Conservation (phyloP, 1,140 invertebrate genomes). For the Venustaconcha ellipsiformis region DNA sequence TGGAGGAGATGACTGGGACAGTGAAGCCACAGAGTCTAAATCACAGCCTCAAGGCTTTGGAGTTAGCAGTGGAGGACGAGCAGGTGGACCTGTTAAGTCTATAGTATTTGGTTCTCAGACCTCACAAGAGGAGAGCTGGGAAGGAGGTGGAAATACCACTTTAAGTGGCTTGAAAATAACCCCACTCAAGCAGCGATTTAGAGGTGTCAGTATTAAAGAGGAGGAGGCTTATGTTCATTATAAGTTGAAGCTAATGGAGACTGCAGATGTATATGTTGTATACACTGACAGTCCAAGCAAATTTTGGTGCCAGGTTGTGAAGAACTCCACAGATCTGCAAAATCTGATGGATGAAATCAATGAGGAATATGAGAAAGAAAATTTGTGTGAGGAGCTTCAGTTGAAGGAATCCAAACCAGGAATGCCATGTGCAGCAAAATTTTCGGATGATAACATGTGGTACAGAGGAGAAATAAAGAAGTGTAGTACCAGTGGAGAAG, state of each 20-base stretch:
- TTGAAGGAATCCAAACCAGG: conserved; percentile 35
- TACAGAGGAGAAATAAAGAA: conserved; percentile 83
- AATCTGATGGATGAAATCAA: conserved; percentile 67
- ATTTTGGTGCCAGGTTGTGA: conserved; percentile 70
- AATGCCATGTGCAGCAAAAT: conserved; percentile 74
- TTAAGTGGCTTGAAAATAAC: not conserved
- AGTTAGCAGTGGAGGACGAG: not conserved
- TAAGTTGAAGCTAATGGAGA: conserved; percentile 31
- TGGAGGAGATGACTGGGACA: conserved; percentile 21
- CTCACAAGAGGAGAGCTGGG: no score
- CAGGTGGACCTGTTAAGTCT: not conserved
- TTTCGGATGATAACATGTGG: conserved; percentile 81
- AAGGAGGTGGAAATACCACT: no score
- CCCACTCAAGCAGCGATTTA: not conserved
- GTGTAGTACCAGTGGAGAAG: conserved; percentile 76
- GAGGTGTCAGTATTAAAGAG: not conserved
- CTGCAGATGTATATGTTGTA: conserved; percentile 43
- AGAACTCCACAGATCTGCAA: conserved; percentile 57
- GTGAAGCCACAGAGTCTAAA: not conserved
- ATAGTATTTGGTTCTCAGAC: not conserved
- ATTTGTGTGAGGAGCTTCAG: conserved; percentile 3
- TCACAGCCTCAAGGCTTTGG: conserved; percentile 3
- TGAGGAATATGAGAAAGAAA: conserved; percentile 28
- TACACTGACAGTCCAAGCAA: conserved; percentile 40
- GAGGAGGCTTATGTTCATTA: not conserved